Conservation (phyloP, 2,888 invertebrate genomes). For the Melanophora roralis region DNA sequence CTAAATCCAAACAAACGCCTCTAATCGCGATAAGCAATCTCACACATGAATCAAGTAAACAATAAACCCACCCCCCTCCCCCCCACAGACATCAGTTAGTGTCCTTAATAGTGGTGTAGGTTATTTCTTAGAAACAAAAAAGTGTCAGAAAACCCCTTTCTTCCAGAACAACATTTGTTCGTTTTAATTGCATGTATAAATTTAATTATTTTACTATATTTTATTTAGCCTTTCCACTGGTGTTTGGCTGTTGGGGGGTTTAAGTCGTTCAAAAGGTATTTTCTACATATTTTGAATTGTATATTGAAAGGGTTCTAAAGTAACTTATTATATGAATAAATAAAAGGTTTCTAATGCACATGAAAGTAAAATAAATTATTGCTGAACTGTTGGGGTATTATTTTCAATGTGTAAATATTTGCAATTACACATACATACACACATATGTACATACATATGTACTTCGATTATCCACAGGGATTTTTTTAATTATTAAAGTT, state of each 20-base stretch:
- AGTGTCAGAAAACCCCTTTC: not conserved
- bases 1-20: not conserved
- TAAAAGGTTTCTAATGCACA: not conserved
- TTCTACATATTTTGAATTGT: not conserved
- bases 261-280: not conserved
- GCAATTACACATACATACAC: not conserved
- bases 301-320: not conserved
- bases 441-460: no score
- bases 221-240: not conserved
- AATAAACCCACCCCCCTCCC: not conserved
- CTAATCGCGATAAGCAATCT: conserved; percentile 13
- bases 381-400: no score
- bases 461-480: no score
- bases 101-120: not conserved
- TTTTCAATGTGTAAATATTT: no score
- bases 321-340: conserved; percentile 1
- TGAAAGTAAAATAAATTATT: no score
- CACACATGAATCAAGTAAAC: not conserved
- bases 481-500: no score
- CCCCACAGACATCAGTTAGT: not conserved
- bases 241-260: not conserved
- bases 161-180: not conserved
- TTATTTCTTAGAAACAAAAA: not conserved
- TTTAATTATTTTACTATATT: not conserved
- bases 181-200: conserved; percentile 33